A percentile compares a stretch with the other conserved stretches of the same genome.
Evolutionary conservation across 2,797 vertebrate species (phyloP).

Genomic region (Anas bernieri): DNA sequence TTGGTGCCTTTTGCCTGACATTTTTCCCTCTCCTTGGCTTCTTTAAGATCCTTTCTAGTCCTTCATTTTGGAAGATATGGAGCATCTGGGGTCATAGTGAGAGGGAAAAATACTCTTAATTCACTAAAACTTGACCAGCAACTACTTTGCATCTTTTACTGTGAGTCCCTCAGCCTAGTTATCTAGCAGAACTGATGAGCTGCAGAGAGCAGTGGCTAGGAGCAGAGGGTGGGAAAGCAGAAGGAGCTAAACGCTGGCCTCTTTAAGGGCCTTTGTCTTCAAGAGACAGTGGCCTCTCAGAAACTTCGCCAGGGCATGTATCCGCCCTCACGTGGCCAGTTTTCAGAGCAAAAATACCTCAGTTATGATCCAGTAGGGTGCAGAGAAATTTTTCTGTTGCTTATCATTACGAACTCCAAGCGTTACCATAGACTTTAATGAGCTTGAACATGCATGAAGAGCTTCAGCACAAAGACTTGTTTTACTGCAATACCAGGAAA

Average conservation of each 20-base stretch:
- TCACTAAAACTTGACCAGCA: neutral
- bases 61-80: neutral
- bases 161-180: neutral
- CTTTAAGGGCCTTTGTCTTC: neutral
- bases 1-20: neutral
- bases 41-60: neutral
- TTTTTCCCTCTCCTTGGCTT: neutral
- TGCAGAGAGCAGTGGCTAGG: neutral
- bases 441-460: constrained; percentile 13
- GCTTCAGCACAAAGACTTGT: constrained; percentile 16
- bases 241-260: constrained; percentile 30
- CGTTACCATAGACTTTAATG: constrained; percentile 29
- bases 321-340: constrained; percentile 30
- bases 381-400: constrained; percentile 18
- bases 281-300: constrained; percentile 31
- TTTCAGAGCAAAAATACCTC: constrained; percentile 29
- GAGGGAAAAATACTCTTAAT: neutral
- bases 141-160: neutral
- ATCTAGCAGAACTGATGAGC: neutral
- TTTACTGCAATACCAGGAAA: constrained; percentile 37
- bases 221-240: constrained; percentile 33
- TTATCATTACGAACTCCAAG: constrained; percentile 33
- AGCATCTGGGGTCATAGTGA: neutral
- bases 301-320: neutral
- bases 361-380: neutral